Conservation (phyloP, 2,888 invertebrate genomes). For the Scelioninae gen. 1 region DNA sequence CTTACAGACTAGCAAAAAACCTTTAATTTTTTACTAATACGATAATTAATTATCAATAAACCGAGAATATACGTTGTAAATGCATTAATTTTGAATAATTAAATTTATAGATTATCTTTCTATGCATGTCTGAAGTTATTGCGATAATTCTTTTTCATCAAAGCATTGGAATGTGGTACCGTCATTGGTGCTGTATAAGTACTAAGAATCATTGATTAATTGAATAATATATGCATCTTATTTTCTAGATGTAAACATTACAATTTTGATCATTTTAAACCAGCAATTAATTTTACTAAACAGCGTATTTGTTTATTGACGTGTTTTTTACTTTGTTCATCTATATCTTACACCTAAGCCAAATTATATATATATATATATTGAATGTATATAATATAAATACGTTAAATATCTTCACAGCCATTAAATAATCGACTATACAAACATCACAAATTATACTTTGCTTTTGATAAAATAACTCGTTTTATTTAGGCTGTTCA, state of each 20-base stretch:
- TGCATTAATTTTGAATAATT: conserved; percentile 28
- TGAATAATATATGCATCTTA: conserved; percentile 30
- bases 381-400: no score
- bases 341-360: no score
- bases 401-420: not conserved
- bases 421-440: not conserved
- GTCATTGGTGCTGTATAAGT: conserved; percentile 47
- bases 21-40: no score
- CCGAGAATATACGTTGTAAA: conserved; percentile 4
- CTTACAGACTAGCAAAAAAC: no score
- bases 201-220: conserved; percentile 32
- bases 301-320: no score
- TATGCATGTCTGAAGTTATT: conserved; percentile 36
- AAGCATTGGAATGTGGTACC: conserved; percentile 62
- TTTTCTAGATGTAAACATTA: conserved; percentile 18
- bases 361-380: no score
- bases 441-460: not conserved
- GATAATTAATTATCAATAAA: no score
- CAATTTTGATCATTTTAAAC: not conserved
- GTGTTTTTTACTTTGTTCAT: no score
- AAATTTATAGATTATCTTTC: conserved; percentile 25
- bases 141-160: conserved; percentile 70
- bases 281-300: no score
- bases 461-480: not conserved
- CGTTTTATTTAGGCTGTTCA: conserved; percentile 17